Evolutionary conservation across 2,113 vertebrate species (phyloP).

Genomic region (Cynocephalus volans): DNA sequence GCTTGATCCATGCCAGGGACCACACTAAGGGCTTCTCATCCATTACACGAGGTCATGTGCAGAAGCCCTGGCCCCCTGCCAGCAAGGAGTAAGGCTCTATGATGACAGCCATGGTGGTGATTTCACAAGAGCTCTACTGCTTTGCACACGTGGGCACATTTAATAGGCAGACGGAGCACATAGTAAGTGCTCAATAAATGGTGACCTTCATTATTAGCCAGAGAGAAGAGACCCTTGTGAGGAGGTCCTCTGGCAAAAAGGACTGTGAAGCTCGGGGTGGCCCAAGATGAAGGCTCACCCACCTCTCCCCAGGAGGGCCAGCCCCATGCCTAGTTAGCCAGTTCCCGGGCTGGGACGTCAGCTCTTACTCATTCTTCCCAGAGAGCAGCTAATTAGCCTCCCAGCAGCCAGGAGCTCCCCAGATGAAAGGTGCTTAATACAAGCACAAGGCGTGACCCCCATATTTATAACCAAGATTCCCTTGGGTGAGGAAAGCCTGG

Average conservation of each 20-base stretch:
- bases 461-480: constrained; percentile 79
- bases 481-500: constrained; percentile 66
- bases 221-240: background rate
- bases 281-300: background rate
- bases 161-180: background rate
- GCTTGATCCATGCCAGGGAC: background rate
- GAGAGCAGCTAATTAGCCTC: constrained; percentile 78
- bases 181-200: background rate
- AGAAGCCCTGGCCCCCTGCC: background rate
- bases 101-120: background rate
- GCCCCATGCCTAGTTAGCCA: background rate
- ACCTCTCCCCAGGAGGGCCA: background rate
- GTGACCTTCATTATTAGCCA: background rate
- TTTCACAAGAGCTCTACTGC: background rate
- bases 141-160: background rate
- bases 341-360: background rate
- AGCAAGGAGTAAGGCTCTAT: background rate
- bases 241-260: background rate
- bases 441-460: constrained; percentile 70
- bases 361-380: constrained; percentile 76
- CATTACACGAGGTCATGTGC: background rate
- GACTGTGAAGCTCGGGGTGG: background rate
- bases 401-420: constrained; percentile 54
- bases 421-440: constrained; percentile 82
- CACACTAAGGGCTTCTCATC: background rate